These are phyloP conservation scores for Trichonephila inaurata DNA, from an alignment of 1,140 invertebrate species.

Conservation along the genomic window DNA sequence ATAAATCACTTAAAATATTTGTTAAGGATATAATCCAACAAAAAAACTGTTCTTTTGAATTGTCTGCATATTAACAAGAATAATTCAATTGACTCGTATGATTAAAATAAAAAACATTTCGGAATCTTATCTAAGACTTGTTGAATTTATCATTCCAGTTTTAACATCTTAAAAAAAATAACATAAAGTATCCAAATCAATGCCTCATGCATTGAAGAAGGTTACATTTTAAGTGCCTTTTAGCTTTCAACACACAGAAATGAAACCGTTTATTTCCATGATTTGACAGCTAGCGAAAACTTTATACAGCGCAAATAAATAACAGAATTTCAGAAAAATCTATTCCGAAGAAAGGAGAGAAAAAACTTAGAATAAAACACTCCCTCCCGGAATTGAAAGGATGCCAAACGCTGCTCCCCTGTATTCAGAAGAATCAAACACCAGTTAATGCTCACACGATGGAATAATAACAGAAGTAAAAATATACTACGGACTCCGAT, in stretches of 20 bases:
- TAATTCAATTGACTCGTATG: no score
- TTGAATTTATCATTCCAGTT: neutral
- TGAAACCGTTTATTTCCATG: neutral
- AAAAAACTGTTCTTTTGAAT: no score
- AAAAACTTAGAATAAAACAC: neutral
- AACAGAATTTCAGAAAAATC: neutral
- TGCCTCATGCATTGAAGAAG: neutral
- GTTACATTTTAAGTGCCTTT: neutral
- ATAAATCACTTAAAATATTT: no score
- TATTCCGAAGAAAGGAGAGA: neutral
- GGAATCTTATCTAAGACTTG: neutral
- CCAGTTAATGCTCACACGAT: slow-evolving; percentile 24
- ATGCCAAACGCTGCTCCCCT: neutral
- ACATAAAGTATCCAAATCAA: neutral
- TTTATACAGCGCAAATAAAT: neutral
- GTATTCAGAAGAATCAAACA: slow-evolving; percentile 9
- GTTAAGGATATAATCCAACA: no score
- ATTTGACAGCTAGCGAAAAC: neutral
- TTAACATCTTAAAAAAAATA: neutral
- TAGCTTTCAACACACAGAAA: neutral
- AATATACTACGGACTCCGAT: neutral
- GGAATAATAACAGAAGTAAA: neutral
- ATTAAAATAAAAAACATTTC: no score
- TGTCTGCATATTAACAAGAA: no score
- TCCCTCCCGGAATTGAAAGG: slow-evolving; percentile 6